phyloP scores from a whole-genome alignment of 2,888 invertebrate genomes.

The Paralinhomoeus sp. region DNA sequence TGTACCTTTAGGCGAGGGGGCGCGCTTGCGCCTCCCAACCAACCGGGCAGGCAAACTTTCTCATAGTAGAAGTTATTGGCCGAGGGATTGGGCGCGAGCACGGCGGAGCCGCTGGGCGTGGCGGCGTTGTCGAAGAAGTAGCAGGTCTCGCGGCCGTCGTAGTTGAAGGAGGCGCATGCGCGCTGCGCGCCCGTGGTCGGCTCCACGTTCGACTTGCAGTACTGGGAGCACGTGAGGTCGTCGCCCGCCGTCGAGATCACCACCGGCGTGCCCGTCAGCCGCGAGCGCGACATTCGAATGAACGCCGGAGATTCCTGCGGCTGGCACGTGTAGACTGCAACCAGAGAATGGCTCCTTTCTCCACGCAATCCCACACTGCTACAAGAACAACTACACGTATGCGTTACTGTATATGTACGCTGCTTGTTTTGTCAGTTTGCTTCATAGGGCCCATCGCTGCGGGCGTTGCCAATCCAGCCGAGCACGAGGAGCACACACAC shows the following conservation, averaged over 20 bases:
- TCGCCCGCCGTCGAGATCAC: slow-evolving; percentile 24
- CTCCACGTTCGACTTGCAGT: slow-evolving; percentile 24
- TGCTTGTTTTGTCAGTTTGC: too few relatives aligned
- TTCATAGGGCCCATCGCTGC: too few relatives aligned
- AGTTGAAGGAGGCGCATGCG: slow-evolving; percentile 25
- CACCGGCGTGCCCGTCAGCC: slow-evolving; percentile 23
- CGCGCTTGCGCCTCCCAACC: slow-evolving; percentile 1
- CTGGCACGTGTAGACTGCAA: slow-evolving; percentile 14
- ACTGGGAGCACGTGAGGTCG: slow-evolving; percentile 10
- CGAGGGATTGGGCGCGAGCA: slow-evolving; percentile 22
- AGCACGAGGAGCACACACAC: too few relatives aligned
- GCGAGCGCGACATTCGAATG: slow-evolving; percentile 20
- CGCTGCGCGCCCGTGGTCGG: slow-evolving; percentile 25
- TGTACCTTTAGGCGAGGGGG: too few relatives aligned
- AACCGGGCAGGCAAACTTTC: slow-evolving; percentile 26
- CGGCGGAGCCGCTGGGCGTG: slow-evolving; percentile 20
- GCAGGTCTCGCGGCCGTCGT: slow-evolving; percentile 25
- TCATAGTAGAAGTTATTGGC: slow-evolving; percentile 28
- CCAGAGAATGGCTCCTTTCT: too few relatives aligned
- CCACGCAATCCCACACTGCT: too few relatives aligned
- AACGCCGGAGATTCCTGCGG: slow-evolving; percentile 20
- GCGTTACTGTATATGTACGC: too few relatives aligned
- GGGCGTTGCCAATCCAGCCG: too few relatives aligned
- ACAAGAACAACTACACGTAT: too few relatives aligned
- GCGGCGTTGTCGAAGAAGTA: slow-evolving; percentile 26